phyloP scores from a whole-genome alignment of 2,888 invertebrate species.

The Tachina fera region DNA sequence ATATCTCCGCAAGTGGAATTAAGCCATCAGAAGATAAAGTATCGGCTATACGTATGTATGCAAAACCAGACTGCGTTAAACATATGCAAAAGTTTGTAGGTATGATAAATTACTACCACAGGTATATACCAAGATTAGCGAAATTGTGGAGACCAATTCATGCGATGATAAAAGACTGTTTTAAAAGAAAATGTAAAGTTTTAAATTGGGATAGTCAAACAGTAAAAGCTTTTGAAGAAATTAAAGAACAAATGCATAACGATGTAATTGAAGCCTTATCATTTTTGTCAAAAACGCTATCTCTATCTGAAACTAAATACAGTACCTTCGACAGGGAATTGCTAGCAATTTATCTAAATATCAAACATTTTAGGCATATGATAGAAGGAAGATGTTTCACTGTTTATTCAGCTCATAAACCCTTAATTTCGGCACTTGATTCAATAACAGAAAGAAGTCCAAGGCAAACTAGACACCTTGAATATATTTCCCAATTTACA shows the following conservation, averaged over 20 bases:
- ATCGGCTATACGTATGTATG: not conserved
- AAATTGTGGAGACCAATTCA: no score
- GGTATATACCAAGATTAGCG: not conserved
- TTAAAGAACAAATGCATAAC: not conserved
- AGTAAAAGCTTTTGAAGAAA: not conserved
- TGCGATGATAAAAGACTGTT: not conserved
- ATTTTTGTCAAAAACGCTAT: no score
- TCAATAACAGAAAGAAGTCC: slow-evolving; percentile 12
- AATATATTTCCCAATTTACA: slow-evolving; percentile 14
- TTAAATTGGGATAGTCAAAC: not conserved
- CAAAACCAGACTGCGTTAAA: not conserved
- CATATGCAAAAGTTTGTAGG: slow-evolving; percentile 9
- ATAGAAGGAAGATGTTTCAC: no score
- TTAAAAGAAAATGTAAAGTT: not conserved
- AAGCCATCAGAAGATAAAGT: not conserved
- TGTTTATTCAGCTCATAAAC: no score
- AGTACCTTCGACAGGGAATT: no score
- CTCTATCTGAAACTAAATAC: no score
- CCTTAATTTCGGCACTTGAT: not conserved
- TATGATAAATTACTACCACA: slow-evolving; percentile 15
- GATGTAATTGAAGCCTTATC: no score
- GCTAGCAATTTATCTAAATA: no score
- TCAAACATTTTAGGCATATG: no score
- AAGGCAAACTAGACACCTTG: not conserved
- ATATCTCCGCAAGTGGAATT: not conserved